Evolutionary conservation across 2,113 vertebrate genomes (phyloP).

Genomic region (Delphinapterus leucas): DNA sequence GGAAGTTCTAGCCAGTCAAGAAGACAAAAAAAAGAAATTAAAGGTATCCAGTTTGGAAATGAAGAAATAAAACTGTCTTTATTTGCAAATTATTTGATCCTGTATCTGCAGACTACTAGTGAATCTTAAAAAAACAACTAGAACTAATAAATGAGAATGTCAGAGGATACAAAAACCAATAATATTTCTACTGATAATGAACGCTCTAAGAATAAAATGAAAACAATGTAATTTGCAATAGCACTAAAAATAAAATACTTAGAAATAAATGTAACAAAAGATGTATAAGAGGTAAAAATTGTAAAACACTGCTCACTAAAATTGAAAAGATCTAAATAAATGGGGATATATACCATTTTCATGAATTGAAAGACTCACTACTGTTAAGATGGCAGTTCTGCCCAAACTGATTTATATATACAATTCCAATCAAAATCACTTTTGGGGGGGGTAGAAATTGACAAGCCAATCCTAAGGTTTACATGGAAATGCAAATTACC

Average conservation of each 20-base stretch:
- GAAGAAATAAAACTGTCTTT: background rate
- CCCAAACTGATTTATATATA: background rate
- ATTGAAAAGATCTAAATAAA: background rate
- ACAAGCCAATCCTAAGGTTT: background rate
- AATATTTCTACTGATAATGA: background rate
- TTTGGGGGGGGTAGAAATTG: background rate
- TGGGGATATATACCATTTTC: background rate
- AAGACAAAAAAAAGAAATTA: background rate
- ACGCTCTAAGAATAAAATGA: background rate
- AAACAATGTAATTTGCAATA: background rate
- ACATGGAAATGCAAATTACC: background rate
- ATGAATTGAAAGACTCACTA: background rate
- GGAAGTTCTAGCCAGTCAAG: background rate
- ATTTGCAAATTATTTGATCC: background rate
- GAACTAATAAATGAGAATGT: background rate
- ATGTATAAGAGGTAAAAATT: background rate
- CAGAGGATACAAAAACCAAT: background rate
- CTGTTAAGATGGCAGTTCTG: background rate
- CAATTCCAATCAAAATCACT: background rate
- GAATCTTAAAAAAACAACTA: background rate
- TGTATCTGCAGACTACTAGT: background rate
- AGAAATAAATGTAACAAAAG: background rate
- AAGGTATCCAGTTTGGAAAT: background rate
- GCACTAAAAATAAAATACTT: background rate
- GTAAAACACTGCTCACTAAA: background rate